Evolutionary conservation across 1,140 invertebrate species (phyloP), one percentile per base, ranked within the genome.

Genomic region (Hypothenemus hampei): DNA sequence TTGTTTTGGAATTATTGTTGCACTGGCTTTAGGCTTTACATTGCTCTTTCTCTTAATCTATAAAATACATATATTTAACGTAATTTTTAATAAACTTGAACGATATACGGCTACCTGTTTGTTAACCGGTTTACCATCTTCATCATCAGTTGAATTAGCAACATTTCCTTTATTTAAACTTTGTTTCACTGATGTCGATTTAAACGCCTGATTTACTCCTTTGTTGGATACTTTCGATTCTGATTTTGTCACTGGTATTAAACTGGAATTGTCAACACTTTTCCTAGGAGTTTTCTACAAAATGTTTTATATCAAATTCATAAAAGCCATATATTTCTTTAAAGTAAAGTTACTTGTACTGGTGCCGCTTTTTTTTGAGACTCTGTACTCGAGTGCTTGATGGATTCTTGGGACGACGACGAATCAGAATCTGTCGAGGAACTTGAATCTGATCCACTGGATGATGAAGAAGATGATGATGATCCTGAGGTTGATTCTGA

Each of bases 1-100:
- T 18, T 75, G 73, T 67, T 81, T 82, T 16, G 78, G 77, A 64
- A 78, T 80, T 1, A 75, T 65, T 0, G 76, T 73, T 0, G 67
- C 62, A 57, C 64, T 66, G 51, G 55, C 65, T 64, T 71, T 65
- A n/a, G 53, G 65, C 64, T 67, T 71, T 29, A 65, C 45, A 59
- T 62, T 66, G 19, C 26, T 51, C 44, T 57, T 57, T 3, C 55
- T 23, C 13, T 57, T 49, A 2, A 50, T 35, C 55, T 57, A 16
- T 11, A 5, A 37, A 37, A 16, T 15, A 37, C 18, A 37, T n/a
- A 16, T 37, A 1, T 15, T 37, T 16, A 7, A 37, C n/a, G 37
- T 37, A 11, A 37, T 1, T 4, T 18, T 33, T 33, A 35, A 50
- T 39, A 11, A 19, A 51, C 3, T 6, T 22, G 8, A 8, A 20